Conservation (phyloP, 2,888 invertebrate species). For the Stenodema calcarata region DNA sequence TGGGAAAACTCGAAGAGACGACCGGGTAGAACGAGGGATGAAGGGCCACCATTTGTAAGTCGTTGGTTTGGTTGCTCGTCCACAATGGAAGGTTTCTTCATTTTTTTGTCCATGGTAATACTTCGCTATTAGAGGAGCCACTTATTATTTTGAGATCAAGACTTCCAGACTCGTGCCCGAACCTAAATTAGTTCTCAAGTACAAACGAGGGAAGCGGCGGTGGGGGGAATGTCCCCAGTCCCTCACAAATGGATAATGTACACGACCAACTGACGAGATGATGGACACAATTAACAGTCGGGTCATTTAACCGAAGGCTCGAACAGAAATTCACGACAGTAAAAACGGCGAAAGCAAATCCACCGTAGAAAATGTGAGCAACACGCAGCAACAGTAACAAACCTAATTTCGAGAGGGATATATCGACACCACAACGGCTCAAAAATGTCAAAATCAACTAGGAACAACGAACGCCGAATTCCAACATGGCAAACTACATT, state of each 20-base stretch:
- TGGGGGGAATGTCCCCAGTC: not conserved
- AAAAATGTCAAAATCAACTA: no score
- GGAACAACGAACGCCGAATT: no score
- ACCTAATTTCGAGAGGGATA: no score
- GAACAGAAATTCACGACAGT: no score
- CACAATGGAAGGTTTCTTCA: not conserved
- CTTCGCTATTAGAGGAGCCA: constrained; percentile 28
- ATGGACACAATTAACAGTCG: no score
- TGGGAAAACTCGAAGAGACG: not conserved
- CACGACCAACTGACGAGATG: no score
- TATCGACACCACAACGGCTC: no score
- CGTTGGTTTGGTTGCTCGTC: constrained; percentile 6
- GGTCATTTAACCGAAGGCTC: no score
- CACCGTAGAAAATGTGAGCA: no score
- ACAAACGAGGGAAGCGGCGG: not conserved
- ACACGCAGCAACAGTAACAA: no score
- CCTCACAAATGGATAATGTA: not conserved
- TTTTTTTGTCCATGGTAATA: not conserved
- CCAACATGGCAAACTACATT: no score
- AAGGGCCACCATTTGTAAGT: not conserved
- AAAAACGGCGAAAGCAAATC: no score
- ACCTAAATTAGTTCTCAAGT: not conserved
- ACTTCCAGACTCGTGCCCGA: constrained; percentile 24
- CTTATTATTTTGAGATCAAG: constrained; percentile 41
- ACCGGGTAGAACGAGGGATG: not conserved